Conservation (phyloP, 2,113 vertebrate species). For the Microtus oregoni region DNA sequence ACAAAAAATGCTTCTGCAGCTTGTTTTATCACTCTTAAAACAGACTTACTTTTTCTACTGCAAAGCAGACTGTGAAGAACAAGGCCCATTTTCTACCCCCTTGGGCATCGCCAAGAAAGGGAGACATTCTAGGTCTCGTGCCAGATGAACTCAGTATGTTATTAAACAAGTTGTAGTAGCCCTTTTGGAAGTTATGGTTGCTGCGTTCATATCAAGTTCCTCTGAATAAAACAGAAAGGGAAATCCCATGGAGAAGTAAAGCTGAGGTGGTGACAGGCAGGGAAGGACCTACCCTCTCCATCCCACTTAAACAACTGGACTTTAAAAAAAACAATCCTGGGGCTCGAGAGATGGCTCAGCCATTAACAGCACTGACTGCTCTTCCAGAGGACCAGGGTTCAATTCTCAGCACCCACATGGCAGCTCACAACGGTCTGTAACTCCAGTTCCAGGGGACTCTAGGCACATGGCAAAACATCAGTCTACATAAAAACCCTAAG, state of each 20-base stretch:
- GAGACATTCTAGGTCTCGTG: slow-evolving; percentile 52
- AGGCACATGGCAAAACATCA: neutral
- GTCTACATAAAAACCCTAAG: neutral
- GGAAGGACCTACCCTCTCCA: neutral
- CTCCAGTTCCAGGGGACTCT: neutral
- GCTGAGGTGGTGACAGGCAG: neutral
- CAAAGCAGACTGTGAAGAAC: slow-evolving; percentile 30
- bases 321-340: neutral
- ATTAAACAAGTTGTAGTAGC: slow-evolving; percentile 42
- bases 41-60: slow-evolving; percentile 24
- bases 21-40: neutral
- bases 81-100: slow-evolving; percentile 48
- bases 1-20: neutral
- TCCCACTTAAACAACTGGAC: neutral
- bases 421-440: neutral
- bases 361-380: neutral
- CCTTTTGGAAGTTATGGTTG: neutral
- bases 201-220: neutral
- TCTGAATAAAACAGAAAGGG: slow-evolving; percentile 6
- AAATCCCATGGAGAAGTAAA: slow-evolving; percentile 2
- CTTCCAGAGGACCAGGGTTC: neutral
- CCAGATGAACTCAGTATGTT: slow-evolving; percentile 40
- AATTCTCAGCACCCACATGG: neutral
- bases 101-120: slow-evolving; percentile 34
- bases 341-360: neutral